A percentile compares a stretch with the other conserved stretches of the same genome.
Conservation (phyloP, 2,113 vertebrate species). For the Nerophis ophidion region DNA sequence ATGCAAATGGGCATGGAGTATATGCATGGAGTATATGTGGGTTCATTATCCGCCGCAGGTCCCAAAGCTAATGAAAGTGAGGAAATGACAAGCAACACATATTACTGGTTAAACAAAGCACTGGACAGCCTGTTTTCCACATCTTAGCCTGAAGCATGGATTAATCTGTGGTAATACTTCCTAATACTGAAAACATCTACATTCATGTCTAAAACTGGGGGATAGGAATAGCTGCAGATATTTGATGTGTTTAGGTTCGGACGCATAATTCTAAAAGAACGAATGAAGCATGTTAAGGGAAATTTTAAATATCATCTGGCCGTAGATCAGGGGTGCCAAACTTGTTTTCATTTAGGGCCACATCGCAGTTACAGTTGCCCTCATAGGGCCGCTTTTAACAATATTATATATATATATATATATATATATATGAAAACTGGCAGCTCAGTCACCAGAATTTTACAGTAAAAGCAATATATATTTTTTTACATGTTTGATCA, state of each 20-base stretch:
- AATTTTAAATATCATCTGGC: too few species aligned
- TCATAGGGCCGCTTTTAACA: too few species aligned
- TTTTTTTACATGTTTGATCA: too few species aligned
- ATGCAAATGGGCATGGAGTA: background rate
- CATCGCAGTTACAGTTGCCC: too few species aligned
- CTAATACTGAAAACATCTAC: slow-evolving; percentile 40
- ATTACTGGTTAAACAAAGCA: slow-evolving; percentile 58
- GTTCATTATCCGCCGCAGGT: slow-evolving; percentile 26
- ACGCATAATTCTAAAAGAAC: background rate
- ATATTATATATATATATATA: too few species aligned
- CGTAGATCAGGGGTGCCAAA: too few species aligned
- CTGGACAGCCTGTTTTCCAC: slow-evolving; percentile 42
- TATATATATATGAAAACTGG: too few species aligned
- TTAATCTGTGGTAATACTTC: slow-evolving; percentile 44
- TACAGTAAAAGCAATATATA: too few species aligned
- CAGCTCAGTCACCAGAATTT: too few species aligned
- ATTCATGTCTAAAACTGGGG: slow-evolving; percentile 33
- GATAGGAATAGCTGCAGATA: slow-evolving; percentile 27
- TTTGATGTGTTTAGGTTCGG: background rate
- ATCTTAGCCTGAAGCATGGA: slow-evolving; percentile 49
- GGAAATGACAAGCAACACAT: slow-evolving; percentile 54
- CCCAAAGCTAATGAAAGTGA: slow-evolving; percentile 47
- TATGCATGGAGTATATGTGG: slow-evolving; percentile 3
- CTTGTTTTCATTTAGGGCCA: too few species aligned
- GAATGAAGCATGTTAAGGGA: background rate